Percentiles rank a stretch among this genome's conserved stretches.
These are phyloP conservation scores for Sycophila texana DNA, from an alignment of 2,888 invertebrate genomes.

Conservation along the genomic window DNA sequence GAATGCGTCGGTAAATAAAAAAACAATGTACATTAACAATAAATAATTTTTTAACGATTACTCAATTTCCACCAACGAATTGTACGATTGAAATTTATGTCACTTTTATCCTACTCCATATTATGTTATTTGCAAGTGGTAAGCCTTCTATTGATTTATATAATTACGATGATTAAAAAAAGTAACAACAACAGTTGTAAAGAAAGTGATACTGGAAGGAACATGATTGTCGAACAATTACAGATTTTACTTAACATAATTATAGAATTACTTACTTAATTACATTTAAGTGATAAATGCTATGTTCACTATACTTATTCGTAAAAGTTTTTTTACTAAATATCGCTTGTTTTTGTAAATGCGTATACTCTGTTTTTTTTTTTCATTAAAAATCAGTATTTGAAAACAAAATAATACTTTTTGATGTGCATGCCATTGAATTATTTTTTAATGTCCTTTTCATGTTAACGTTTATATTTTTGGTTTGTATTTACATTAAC, in stretches of 20 bases:
- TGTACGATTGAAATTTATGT: neutral
- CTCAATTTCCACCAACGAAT: neutral
- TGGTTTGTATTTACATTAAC: slow-evolving; percentile 38
- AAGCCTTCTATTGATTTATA: slow-evolving; percentile 32
- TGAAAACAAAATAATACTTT: slow-evolving; percentile 24
- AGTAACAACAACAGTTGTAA: no score
- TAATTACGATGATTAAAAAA: neutral
- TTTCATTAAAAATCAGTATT: slow-evolving; percentile 41
- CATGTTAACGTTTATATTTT: slow-evolving; percentile 32
- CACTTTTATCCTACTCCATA: neutral
- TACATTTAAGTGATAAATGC: slow-evolving; percentile 38
- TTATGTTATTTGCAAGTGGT: slow-evolving; percentile 31
- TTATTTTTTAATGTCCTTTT: slow-evolving; percentile 42
- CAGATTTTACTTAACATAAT: slow-evolving; percentile 20
- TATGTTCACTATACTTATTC: slow-evolving; percentile 43
- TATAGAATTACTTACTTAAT: slow-evolving; percentile 12
- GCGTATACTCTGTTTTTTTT: slow-evolving; percentile 33
- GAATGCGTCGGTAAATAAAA: slow-evolving; percentile 25
- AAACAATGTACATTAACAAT: slow-evolving; percentile 9
- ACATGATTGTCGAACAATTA: slow-evolving; percentile 53
- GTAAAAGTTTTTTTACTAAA: slow-evolving; percentile 25
- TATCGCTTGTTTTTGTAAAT: slow-evolving; percentile 52
- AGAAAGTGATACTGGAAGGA: slow-evolving; percentile 50
- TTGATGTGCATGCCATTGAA: slow-evolving; percentile 53
- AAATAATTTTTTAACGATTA: slow-evolving; percentile 1